These are phyloP conservation scores for Dolomedes plantarius DNA, from an alignment of 2,888 invertebrate genomes.

Conservation along the genomic window DNA sequence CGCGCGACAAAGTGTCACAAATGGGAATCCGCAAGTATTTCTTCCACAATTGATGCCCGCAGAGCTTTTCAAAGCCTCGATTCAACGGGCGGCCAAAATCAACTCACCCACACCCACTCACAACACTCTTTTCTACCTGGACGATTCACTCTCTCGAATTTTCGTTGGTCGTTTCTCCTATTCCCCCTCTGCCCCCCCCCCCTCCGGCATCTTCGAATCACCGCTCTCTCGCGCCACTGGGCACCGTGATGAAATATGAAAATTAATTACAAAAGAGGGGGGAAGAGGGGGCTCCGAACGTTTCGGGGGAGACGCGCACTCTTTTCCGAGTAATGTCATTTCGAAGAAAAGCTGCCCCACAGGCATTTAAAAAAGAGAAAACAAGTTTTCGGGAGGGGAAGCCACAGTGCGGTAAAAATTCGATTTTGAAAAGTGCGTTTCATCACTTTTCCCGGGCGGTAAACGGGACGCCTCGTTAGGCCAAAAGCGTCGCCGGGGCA, in stretches of 20 bases:
- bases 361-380: constrained; percentile 63
- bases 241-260: constrained; percentile 69
- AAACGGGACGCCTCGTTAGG: constrained; percentile 32
- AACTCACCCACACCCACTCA: background rate
- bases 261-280: constrained; percentile 64
- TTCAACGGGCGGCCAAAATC: background rate
- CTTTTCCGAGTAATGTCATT: constrained; percentile 40
- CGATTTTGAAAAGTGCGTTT: constrained; percentile 68
- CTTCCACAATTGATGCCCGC: constrained; percentile 63
- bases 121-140: constrained; percentile 43
- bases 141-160: constrained; percentile 59
- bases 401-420: constrained; percentile 60
- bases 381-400: constrained; percentile 39
- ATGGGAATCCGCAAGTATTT: constrained; percentile 18
- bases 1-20: background rate
- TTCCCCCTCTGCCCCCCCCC: too few relatives aligned
- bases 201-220: constrained; percentile 18
- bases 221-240: constrained; percentile 24
- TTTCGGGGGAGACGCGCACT: background rate
- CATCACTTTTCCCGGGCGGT: constrained; percentile 47
- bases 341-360: constrained; percentile 39
- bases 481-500: constrained; percentile 22
- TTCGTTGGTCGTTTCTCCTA: constrained; percentile 27
- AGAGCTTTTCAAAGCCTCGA: constrained; percentile 27
- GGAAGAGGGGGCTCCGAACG: background rate